Conservation (phyloP, 2,113 vertebrate genomes). For the Crypturellus undulatus region DNA sequence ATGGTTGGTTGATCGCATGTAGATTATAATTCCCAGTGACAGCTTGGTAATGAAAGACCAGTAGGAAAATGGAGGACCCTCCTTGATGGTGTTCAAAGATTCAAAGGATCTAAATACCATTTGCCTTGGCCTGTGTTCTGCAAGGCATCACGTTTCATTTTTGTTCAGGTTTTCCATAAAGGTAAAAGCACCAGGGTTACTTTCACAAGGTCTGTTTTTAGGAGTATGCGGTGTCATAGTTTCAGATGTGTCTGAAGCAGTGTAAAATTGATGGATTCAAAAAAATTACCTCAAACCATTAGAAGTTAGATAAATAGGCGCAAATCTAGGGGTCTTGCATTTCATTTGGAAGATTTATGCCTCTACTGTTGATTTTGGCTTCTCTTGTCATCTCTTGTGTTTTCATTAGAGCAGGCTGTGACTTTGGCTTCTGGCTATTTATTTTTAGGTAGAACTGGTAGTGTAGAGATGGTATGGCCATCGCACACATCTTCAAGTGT, state of each 20-base stretch:
- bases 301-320: background rate
- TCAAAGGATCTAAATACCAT: background rate
- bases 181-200: background rate
- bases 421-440: background rate
- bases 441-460: background rate
- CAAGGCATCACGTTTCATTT: background rate
- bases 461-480: background rate
- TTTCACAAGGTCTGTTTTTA: background rate
- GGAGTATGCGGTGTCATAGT: background rate
- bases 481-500: background rate
- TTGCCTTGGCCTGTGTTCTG: background rate
- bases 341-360: conserved; percentile 7
- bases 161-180: background rate
- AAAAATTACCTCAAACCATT: background rate
- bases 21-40: background rate
- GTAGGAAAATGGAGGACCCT: background rate
- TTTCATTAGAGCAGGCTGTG: conserved; percentile 8
- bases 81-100: background rate
- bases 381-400: background rate
- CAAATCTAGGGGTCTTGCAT: background rate
- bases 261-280: background rate
- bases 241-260: background rate
- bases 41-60: background rate
- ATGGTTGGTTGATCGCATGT: accelerated
- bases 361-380: background rate